phyloP scores from a whole-genome alignment of 2,888 invertebrate genomes.

The Biston betularia region DNA sequence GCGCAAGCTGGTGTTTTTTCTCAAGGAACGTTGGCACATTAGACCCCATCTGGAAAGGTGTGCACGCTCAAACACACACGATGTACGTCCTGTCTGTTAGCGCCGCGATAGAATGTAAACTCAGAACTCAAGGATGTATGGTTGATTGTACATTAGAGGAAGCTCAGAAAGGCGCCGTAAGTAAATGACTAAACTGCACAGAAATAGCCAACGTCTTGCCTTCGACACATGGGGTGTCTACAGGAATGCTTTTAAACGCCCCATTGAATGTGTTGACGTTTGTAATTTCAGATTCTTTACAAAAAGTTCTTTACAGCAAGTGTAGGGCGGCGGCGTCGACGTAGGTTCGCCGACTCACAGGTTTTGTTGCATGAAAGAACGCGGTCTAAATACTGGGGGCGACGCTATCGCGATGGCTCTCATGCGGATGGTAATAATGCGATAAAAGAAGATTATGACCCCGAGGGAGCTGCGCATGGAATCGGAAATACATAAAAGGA shows the following conservation, averaged over 20 bases:
- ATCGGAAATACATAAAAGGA: slow-evolving; percentile 27
- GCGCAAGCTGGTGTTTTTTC: slow-evolving; percentile 44
- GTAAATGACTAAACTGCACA: slow-evolving; percentile 45
- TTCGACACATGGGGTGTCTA: slow-evolving; percentile 58
- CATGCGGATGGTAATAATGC: slow-evolving; percentile 52
- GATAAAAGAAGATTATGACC: slow-evolving; percentile 47
- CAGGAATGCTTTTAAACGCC: slow-evolving; percentile 73
- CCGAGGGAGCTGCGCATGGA: slow-evolving; percentile 35
- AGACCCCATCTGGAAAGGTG: slow-evolving; percentile 56
- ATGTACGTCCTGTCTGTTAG: slow-evolving; percentile 22
- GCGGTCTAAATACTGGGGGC: slow-evolving; percentile 51
- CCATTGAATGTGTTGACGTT: slow-evolving; percentile 76
- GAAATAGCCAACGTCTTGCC: slow-evolving; percentile 57
- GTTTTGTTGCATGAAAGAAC: slow-evolving; percentile 49
- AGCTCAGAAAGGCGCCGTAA: slow-evolving; percentile 17
- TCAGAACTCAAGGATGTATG: not conserved
- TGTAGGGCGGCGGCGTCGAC: slow-evolving; percentile 57
- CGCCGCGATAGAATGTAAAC: slow-evolving; percentile 12
- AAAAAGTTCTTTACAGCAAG: slow-evolving; percentile 71
- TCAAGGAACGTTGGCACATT: slow-evolving; percentile 56
- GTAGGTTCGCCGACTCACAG: slow-evolving; percentile 50
- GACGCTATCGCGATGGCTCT: slow-evolving; percentile 57
- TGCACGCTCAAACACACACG: slow-evolving; percentile 38
- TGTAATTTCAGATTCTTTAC: slow-evolving; percentile 76
- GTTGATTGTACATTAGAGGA: slow-evolving; percentile 9